A percentile compares a stretch with the other conserved stretches of the same genome.
Conservation (phyloP, 23 tunicate genomes). For the Phallusia fumigata region DNA sequence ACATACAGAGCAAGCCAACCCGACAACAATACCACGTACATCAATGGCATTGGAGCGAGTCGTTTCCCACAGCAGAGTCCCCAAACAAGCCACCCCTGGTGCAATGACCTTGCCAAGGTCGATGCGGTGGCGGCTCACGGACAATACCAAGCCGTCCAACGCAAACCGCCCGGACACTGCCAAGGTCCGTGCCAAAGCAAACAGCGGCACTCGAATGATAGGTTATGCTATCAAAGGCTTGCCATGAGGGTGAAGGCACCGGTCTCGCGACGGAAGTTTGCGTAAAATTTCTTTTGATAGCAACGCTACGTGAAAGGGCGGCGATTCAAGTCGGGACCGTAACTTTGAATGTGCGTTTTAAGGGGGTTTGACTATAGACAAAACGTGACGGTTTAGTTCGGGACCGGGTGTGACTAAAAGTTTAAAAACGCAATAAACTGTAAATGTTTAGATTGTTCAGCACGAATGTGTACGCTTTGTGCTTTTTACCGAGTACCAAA, state of each 20-base stretch:
- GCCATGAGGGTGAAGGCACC: neutral
- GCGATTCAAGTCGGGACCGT: too few relatives aligned
- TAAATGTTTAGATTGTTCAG: too few relatives aligned
- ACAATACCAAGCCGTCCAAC: constrained; percentile 4
- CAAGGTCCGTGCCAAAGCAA: neutral
- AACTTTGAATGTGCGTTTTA: too few relatives aligned
- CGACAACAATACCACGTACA: too few relatives aligned
- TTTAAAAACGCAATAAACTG: too few relatives aligned
- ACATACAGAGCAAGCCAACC: too few relatives aligned
- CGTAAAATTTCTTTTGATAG: neutral
- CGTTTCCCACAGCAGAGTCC: neutral
- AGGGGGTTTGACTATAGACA: too few relatives aligned
- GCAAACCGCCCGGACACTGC: neutral
- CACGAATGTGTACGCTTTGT: too few relatives aligned
- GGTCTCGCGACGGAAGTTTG: neutral
- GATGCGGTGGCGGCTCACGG: neutral
- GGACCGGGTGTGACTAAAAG: too few relatives aligned
- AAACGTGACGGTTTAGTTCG: too few relatives aligned
- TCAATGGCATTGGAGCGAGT: neutral
- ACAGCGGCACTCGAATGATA: neutral
- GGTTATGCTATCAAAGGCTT: neutral
- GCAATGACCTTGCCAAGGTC: constrained; percentile 11
- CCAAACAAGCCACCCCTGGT: constrained; percentile 13
- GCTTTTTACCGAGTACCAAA: too few relatives aligned
- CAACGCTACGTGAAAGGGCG: neutral